Conservation (phyloP, 2,888 invertebrate genomes). For the Diogma glabrata region DNA sequence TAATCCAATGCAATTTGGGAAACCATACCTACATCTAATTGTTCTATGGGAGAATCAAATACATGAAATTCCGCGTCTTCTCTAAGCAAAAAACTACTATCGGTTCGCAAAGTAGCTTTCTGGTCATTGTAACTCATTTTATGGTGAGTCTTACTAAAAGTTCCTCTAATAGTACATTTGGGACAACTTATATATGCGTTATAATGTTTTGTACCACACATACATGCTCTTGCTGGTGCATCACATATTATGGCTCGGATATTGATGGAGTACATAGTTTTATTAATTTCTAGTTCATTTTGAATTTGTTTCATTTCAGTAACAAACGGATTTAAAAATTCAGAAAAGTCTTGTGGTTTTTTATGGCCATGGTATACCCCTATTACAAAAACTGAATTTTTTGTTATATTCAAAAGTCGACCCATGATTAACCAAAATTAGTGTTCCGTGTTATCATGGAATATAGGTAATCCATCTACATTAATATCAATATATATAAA, state of each 20-base stretch:
- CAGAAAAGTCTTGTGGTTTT: not conserved
- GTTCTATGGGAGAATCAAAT: not conserved
- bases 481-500: not conserved
- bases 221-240: not conserved
- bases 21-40: not conserved
- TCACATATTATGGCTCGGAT: not conserved
- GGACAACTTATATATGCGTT: not conserved
- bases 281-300: not conserved
- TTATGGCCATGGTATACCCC: not conserved
- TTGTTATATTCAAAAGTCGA: not conserved
- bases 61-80: not conserved
- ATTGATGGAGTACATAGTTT: not conserved
- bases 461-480: not conserved
- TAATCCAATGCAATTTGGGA: too few relatives aligned
- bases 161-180: not conserved
- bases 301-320: not conserved
- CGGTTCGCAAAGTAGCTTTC: not conserved
- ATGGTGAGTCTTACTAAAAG: not conserved
- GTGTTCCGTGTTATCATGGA: not conserved
- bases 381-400: not conserved
- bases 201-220: not conserved
- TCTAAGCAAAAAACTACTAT: not conserved
- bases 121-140: not conserved
- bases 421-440: not conserved
- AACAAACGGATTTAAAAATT: conserved; percentile 1